Evolutionary conservation across 2,888 invertebrate genomes (phyloP).

Genomic region (Athrips mouffetella): DNA sequence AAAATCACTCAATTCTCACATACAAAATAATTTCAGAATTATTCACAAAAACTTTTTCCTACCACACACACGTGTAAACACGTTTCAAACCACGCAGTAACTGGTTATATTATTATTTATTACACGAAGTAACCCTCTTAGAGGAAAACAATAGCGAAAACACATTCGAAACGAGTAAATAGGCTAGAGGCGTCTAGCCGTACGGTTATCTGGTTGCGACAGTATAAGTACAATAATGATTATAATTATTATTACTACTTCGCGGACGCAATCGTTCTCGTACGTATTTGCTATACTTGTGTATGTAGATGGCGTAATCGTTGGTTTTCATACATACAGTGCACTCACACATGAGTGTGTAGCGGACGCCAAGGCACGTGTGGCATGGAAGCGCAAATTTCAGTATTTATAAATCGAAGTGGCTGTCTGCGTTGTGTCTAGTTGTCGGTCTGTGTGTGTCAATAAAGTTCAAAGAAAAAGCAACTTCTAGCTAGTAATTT

Average conservation of each 20-base stretch:
- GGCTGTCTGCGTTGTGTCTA: background rate
- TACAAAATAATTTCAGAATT: too few species aligned
- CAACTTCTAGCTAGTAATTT: too few species aligned
- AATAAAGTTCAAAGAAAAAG: too few species aligned
- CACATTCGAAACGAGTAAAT: background rate
- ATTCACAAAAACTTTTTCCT: background rate
- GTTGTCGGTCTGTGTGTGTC: too few species aligned
- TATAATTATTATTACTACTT: slow-evolving; percentile 67
- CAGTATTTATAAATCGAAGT: slow-evolving; percentile 1
- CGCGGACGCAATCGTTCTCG: slow-evolving; percentile 45
- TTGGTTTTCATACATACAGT: slow-evolving; percentile 58
- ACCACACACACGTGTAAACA: background rate
- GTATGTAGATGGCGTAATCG: slow-evolving; percentile 65
- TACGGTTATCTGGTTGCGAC: slow-evolving; percentile 55
- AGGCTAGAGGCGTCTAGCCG: slow-evolving; percentile 42
- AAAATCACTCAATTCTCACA: too few species aligned
- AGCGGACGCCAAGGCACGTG: slow-evolving; percentile 58
- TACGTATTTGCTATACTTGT: slow-evolving; percentile 23
- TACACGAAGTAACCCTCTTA: background rate
- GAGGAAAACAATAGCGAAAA: slow-evolving; percentile 3
- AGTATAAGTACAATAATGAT: slow-evolving; percentile 64
- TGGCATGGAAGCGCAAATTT: slow-evolving; percentile 29
- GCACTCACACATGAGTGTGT: slow-evolving; percentile 40
- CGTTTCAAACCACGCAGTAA: too few species aligned
- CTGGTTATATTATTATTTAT: too few species aligned